Evolutionary conservation across 1,140 invertebrate species (phyloP).

Genomic region (Aphis gossypii): DNA sequence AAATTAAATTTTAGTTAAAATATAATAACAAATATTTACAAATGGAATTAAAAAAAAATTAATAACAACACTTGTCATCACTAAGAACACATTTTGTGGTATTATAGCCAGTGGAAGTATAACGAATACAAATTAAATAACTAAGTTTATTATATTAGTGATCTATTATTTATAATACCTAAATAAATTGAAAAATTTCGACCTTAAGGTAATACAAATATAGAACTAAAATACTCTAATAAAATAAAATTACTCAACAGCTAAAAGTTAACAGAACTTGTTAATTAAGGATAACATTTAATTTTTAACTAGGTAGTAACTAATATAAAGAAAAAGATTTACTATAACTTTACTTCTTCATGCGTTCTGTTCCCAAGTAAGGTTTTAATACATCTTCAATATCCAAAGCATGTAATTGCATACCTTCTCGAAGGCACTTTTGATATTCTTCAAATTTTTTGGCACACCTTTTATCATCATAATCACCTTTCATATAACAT

Average conservation of each 20-base stretch:
- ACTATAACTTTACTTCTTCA: slow-evolving; percentile 24
- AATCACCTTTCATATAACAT: slow-evolving; percentile 53
- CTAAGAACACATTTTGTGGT: background rate
- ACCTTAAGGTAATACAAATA: background rate
- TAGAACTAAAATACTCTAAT: background rate
- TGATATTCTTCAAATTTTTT: slow-evolving; percentile 36
- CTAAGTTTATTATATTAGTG: background rate
- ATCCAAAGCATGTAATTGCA: background rate
- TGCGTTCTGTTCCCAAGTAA: slow-evolving; percentile 8
- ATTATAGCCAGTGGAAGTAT: background rate
- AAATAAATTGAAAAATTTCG: background rate
- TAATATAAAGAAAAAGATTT: background rate
- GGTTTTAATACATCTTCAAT: slow-evolving; percentile 49
- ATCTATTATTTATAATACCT: background rate
- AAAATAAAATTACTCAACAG: background rate
- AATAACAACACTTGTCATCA: background rate
- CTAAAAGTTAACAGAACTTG: background rate
- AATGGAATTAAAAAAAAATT: background rate
- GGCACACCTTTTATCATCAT: slow-evolving; percentile 46
- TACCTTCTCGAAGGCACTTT: slow-evolving; percentile 24
- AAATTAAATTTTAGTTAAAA: too few species aligned
- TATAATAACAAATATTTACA: background rate
- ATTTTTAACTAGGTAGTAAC: background rate
- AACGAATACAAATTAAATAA: background rate
- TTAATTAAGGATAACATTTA: background rate